These are phyloP conservation scores for Echinops telfairi DNA, from an alignment of 2,113 vertebrate genomes.

Conservation along the genomic window DNA sequence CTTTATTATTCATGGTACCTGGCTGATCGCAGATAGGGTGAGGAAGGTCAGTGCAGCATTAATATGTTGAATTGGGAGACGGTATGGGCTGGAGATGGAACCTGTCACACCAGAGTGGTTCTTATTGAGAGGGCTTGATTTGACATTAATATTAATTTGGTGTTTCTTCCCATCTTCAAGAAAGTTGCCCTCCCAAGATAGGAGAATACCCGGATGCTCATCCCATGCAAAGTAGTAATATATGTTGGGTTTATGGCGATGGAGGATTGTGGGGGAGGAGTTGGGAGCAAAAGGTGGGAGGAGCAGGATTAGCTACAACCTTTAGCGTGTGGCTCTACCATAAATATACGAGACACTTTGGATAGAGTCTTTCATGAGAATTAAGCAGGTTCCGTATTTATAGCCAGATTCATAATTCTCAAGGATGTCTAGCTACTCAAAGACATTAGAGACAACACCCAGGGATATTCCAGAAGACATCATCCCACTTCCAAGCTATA, in stretches of 20 bases:
- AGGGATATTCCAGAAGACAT: background rate
- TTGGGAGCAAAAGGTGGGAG: background rate
- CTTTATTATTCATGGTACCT: slow-evolving; percentile 87
- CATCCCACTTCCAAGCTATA: background rate
- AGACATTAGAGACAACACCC: background rate
- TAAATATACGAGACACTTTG: background rate
- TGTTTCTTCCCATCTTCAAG: slow-evolving; percentile 78
- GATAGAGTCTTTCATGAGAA: background rate
- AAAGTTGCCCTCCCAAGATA: slow-evolving; percentile 73
- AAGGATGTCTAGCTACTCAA: slow-evolving; percentile 27
- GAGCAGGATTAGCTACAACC: background rate
- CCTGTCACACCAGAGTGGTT: slow-evolving; percentile 89
- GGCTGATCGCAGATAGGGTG: slow-evolving; percentile 77
- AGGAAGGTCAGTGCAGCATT: slow-evolving; percentile 79
- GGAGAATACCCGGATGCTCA: slow-evolving; percentile 58
- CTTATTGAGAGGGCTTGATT: slow-evolving; percentile 85
- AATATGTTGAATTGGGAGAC: slow-evolving; percentile 82
- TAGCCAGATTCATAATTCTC: background rate
- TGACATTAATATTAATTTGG: slow-evolving; percentile 90
- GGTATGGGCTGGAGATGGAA: slow-evolving; percentile 86
- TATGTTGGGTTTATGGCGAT: slow-evolving; percentile 24
- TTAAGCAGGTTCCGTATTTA: background rate
- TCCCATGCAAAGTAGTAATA: slow-evolving; percentile 57
- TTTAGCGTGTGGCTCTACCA: slow-evolving; percentile 7
- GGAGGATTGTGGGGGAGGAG: background rate